Evolutionary conservation across 2,797 vertebrate genomes (phyloP), one percentile per base, ranked within the genome.

Genomic region (Pangasius mekongensis): DNA sequence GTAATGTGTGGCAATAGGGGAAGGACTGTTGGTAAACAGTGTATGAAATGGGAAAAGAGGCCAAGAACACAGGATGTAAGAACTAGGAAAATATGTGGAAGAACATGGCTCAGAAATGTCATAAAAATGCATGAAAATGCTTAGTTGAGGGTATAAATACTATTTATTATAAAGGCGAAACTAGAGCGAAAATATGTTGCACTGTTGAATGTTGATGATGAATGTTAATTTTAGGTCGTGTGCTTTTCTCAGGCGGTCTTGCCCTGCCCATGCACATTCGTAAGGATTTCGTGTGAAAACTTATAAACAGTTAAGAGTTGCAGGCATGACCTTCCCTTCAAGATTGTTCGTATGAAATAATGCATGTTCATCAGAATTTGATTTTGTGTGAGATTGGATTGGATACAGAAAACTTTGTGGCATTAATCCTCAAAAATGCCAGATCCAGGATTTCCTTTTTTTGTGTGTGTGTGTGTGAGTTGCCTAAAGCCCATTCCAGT

Each of bases 271-370:
- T 16, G n/a, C 47, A 52, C 47, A 54, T 52, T 77, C 2, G 2
- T 7, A 30, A 30, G 14, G 22, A 56, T 56, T 54, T 33, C 24
- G 18, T 5, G 27, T 81, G 33, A 39, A 60, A 36, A 10, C 1
- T 56, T 80, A 33, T 60, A 81, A 81, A 82, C 80, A 60, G 36
- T 62, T 60, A 13, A 22, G 54, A n/a, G 43, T 62, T 82, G 30
- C 3, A 60, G 54, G 78, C 20, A 81, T 13, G 11, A 81, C 9
- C 60, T 81, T 60, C 20, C 27, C 3, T 13, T 60, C 22, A 22
- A 5, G 77, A 33, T 11, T 56, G 14, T 20, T 77, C 33, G 47
- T 77, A 52, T 77, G n/a, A 33, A 77, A 77, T 77, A 47, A 30
- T 16, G 4, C 52, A 36, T 56, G 52, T 33, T 56, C 8, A 2